Conservation (phyloP, 2,113 vertebrate species). For the Sphaerodactylus townsendi region DNA sequence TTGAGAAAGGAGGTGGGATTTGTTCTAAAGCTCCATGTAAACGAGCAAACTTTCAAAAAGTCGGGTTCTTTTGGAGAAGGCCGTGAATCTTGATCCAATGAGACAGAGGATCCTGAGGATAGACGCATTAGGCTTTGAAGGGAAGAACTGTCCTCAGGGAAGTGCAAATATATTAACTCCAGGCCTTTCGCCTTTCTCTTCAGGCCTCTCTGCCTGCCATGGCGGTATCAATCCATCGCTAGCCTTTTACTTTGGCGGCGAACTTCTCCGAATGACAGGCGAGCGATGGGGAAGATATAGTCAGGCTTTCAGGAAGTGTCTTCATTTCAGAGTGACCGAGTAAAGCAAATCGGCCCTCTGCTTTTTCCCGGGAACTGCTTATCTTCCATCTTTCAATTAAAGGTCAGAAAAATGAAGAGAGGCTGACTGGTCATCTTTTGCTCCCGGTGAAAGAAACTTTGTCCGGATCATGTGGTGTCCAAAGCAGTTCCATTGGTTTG, state of each 20-base stretch:
- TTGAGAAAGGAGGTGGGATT: conserved; percentile 42
- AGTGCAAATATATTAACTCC: conserved; percentile 64
- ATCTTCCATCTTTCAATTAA: conserved; percentile 84
- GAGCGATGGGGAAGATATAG: conserved; percentile 73
- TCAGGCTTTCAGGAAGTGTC: conserved; percentile 72
- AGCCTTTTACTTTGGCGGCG: conserved; percentile 73
- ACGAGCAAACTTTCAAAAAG: conserved; percentile 65
- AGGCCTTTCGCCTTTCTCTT: conserved; percentile 69
- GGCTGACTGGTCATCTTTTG: conserved; percentile 62
- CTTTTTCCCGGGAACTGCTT: conserved; percentile 76
- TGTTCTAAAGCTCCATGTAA: conserved; percentile 37
- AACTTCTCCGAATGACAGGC: conserved; percentile 76
- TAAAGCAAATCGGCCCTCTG: conserved; percentile 77
- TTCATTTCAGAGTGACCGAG: conserved; percentile 69
- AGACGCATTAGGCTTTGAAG: conserved; percentile 63
- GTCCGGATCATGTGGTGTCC: conserved; percentile 44
- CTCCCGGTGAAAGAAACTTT: conserved; percentile 47
- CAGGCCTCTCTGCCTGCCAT: conserved; percentile 58
- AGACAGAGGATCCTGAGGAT: conserved; percentile 65
- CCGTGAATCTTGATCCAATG: conserved; percentile 59
- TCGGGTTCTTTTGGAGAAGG: conserved; percentile 58
- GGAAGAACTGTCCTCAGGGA: conserved; percentile 59
- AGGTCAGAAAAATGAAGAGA: conserved; percentile 78
- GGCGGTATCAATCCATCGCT: conserved; percentile 69
- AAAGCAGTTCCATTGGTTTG: conserved; percentile 42